phyloP scores from a whole-genome alignment of 2,888 invertebrate species.

The Rhopalosiphum nymphaeae region DNA sequence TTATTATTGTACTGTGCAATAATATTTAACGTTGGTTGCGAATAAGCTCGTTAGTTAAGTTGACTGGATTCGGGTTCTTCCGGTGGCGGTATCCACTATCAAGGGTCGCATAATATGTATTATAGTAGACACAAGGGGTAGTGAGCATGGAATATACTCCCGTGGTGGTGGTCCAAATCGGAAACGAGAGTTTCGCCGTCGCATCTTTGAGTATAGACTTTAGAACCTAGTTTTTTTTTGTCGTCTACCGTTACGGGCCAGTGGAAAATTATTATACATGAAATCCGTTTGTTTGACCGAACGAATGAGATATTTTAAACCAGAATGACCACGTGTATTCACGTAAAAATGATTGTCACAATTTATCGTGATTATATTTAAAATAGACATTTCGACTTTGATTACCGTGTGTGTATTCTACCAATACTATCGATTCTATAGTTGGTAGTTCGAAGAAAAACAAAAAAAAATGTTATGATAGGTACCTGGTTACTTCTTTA shows the following conservation, averaged over 20 bases:
- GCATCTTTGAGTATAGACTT: not conserved
- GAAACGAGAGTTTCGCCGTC: not conserved
- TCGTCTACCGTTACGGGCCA: not conserved
- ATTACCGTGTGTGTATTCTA: not conserved
- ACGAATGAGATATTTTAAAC: not conserved
- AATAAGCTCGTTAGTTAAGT: not conserved
- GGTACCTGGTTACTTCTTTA: not conserved
- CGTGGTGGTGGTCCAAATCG: not conserved
- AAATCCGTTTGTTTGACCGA: not conserved
- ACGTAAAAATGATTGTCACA: not conserved
- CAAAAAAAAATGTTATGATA: not conserved
- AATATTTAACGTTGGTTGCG: not conserved
- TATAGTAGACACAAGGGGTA: not conserved
- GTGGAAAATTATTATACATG: not conserved
- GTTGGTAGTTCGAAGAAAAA: not conserved
- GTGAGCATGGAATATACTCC: not conserved
- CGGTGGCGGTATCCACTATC: not conserved
- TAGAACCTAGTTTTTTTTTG: not conserved
- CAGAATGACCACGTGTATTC: not conserved
- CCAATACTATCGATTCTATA: not conserved
- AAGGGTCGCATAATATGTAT: not conserved
- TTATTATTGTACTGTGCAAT: not conserved
- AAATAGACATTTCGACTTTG: not conserved
- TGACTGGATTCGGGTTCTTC: not conserved
- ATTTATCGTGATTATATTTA: not conserved